Evolutionary conservation across 2,888 invertebrate species (phyloP).

Genomic region (Coleophora deauratella): DNA sequence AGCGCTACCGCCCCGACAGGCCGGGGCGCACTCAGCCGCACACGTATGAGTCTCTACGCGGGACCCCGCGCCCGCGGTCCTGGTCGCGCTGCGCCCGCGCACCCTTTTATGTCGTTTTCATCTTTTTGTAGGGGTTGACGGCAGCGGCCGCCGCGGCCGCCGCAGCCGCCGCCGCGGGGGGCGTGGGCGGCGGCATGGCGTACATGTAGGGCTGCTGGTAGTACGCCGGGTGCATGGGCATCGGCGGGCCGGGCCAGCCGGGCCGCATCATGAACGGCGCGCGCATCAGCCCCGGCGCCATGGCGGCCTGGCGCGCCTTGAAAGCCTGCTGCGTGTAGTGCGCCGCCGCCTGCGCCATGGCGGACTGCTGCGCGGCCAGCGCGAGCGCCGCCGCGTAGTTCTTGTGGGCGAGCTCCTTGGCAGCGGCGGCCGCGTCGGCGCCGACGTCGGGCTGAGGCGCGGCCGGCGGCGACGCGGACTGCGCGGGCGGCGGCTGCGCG

Average conservation of each 20-base stretch:
- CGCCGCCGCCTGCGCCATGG: slow-evolving; percentile 60
- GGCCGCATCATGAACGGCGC: slow-evolving; percentile 61
- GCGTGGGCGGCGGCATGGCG: slow-evolving; percentile 66
- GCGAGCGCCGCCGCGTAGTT: slow-evolving; percentile 82
- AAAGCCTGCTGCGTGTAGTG: slow-evolving; percentile 76
- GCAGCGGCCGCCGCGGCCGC: slow-evolving; percentile 55
- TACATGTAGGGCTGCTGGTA: slow-evolving; percentile 70
- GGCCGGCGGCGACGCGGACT: slow-evolving; percentile 32
- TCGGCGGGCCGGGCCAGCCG: slow-evolving; percentile 61
- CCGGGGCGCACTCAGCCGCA: slow-evolving; percentile 60
- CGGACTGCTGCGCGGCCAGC: slow-evolving; percentile 64
- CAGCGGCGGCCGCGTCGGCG: slow-evolving; percentile 65
- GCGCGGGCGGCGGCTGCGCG: slow-evolving; percentile 25
- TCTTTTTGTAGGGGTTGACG: slow-evolving; percentile 91
- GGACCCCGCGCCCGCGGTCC: slow-evolving; percentile 68
- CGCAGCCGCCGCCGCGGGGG: slow-evolving; percentile 52
- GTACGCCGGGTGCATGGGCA: slow-evolving; percentile 58
- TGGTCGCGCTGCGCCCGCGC: slow-evolving; percentile 38
- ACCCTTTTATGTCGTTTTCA: slow-evolving; percentile 84
- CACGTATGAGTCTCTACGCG: slow-evolving; percentile 69
- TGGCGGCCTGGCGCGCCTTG: slow-evolving; percentile 81
- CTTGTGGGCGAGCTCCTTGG: slow-evolving; percentile 88
- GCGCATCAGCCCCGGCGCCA: slow-evolving; percentile 45
- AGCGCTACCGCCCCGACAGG: slow-evolving; percentile 67
- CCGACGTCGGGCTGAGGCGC: slow-evolving; percentile 41